Evolutionary conservation across 2,888 invertebrate genomes (phyloP).

Genomic region (Koerneria pararmatus): DNA sequence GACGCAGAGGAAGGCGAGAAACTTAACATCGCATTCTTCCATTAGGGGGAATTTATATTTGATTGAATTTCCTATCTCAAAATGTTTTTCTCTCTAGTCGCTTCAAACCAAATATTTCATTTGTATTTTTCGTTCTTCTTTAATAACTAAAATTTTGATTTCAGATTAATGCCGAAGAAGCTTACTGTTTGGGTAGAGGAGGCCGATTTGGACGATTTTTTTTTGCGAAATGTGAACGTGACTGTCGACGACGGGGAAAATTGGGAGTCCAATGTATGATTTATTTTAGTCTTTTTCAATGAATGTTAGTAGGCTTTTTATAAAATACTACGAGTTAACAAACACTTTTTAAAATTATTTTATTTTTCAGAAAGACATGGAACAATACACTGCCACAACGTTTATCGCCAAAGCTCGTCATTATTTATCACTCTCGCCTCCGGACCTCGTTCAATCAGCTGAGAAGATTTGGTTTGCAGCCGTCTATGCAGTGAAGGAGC

Average conservation of each 20-base stretch:
- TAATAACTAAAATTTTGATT: constrained; percentile 26
- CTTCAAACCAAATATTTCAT: constrained; percentile 17
- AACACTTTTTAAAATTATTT: constrained; percentile 30
- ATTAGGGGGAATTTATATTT: too few relatives aligned
- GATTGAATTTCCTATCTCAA: constrained; percentile 20
- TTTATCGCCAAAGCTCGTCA: constrained; percentile 26
- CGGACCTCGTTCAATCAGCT: constrained; percentile 25
- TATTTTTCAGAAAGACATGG: constrained; percentile 28
- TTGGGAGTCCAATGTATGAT: constrained; percentile 24
- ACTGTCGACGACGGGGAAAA: constrained; percentile 17
- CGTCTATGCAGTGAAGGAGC: constrained; percentile 25
- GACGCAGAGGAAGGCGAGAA: too few relatives aligned
- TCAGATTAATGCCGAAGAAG: constrained; percentile 25
- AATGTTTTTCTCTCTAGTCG: constrained; percentile 18
- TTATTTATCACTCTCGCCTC: constrained; percentile 20
- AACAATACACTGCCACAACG: constrained; percentile 22
- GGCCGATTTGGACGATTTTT: constrained; percentile 18
- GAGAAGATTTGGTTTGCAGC: constrained; percentile 27
- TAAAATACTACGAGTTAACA: too few relatives aligned
- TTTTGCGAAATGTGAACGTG: constrained; percentile 23
- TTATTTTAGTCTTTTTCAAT: constrained; percentile 29
- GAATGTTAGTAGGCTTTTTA: constrained; percentile 28
- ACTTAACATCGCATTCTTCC: too few relatives aligned
- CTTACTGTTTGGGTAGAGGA: constrained; percentile 22
- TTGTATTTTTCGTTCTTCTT: too few relatives aligned